Conservation (phyloP, 2,888 invertebrate species). For the Dicranocentrus wangi region DNA sequence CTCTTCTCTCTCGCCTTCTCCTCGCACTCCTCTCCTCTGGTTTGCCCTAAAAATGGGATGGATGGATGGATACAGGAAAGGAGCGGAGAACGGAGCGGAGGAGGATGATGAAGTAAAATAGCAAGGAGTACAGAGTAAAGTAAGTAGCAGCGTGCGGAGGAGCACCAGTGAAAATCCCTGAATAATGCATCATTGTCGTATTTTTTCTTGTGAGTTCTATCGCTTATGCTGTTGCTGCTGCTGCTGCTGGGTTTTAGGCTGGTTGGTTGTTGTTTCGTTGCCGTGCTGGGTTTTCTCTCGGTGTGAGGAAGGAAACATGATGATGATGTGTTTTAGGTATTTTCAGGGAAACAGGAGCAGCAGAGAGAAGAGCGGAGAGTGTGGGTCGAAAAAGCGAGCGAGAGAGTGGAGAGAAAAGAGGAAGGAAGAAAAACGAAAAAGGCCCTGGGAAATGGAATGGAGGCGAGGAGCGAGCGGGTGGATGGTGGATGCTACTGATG, state of each 20-base stretch:
- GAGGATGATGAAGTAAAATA: slow-evolving; percentile 47
- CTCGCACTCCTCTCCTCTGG: neutral
- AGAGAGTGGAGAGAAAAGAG: slow-evolving; percentile 14
- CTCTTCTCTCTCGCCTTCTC: slow-evolving; percentile 3
- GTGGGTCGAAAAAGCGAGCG: slow-evolving; percentile 46
- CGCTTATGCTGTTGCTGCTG: slow-evolving; percentile 1
- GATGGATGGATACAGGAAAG: slow-evolving; percentile 40
- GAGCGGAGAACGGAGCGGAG: no score
- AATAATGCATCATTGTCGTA: slow-evolving; percentile 65
- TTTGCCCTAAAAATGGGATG: slow-evolving; percentile 33
- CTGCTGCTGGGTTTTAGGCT: slow-evolving; percentile 25
- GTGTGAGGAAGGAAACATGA: slow-evolving; percentile 38
- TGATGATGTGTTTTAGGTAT: slow-evolving; percentile 50
- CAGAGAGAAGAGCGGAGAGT: neutral
- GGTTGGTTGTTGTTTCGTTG: slow-evolving; percentile 48
- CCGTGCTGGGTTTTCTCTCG: slow-evolving; percentile 1
- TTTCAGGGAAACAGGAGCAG: slow-evolving; percentile 28
- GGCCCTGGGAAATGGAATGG: slow-evolving; percentile 63
- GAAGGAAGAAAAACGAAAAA: slow-evolving; percentile 41
- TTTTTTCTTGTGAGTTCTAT: slow-evolving; percentile 45
- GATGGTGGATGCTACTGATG: slow-evolving; percentile 9
- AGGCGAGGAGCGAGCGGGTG: no score
- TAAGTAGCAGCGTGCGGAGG: neutral
- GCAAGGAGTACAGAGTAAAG: slow-evolving; percentile 21
- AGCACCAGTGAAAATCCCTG: slow-evolving; percentile 58